Evolutionary conservation across 2,888 invertebrate genomes (phyloP).

Genomic region (Hanleya hanleyi): DNA sequence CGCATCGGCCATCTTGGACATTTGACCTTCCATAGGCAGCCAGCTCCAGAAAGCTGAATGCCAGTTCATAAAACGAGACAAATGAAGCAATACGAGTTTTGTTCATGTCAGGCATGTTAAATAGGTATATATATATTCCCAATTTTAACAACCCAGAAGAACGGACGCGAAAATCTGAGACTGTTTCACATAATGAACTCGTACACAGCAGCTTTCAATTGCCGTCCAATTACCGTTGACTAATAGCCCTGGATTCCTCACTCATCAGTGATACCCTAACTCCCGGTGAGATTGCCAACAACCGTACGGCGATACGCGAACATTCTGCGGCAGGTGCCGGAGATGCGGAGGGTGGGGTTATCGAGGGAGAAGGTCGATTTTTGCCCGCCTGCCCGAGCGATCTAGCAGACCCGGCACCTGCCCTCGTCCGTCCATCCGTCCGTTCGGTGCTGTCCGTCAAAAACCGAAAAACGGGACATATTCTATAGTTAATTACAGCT

Average conservation of each 20-base stretch:
- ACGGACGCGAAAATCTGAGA: background rate
- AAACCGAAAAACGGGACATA: no score
- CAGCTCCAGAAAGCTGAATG: no score
- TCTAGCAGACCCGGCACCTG: no score
- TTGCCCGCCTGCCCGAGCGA: no score
- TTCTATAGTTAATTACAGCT: no score
- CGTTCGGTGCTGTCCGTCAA: no score
- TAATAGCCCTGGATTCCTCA: constrained; percentile 1
- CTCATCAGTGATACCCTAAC: background rate
- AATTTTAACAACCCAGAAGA: background rate
- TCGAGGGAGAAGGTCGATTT: no score
- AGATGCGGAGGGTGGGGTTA: background rate
- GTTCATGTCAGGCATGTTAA: background rate
- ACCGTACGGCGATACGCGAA: background rate
- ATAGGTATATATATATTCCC: background rate
- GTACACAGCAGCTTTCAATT: background rate
- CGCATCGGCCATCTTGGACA: no score
- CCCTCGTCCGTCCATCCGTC: no score
- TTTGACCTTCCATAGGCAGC: no score
- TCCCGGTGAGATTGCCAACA: background rate
- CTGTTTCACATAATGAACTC: background rate
- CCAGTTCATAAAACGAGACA: no score
- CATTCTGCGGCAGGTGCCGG: background rate
- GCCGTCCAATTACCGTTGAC: background rate
- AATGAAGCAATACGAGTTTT: no score